Base-by-base conservation (phyloP, 2,888 invertebrate species). In the Cloeon dipterum region DNA sequence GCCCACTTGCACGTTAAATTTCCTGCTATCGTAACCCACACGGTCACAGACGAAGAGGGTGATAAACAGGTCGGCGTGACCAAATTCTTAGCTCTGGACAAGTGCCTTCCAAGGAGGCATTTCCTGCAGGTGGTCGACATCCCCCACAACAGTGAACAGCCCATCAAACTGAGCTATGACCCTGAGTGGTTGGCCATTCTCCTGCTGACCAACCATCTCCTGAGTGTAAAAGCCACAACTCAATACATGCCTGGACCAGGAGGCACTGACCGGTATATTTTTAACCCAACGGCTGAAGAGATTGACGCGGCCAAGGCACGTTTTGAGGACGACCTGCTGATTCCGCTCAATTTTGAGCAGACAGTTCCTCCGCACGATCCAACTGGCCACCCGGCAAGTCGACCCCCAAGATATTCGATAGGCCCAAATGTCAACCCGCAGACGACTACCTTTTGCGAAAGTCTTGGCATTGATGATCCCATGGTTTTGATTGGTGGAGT, bases 1-100 rank as follows among this genome's bases (percentile, higher is more conserved):
- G 98, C 93, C 20, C 98, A 99, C 65, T 62, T 99, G 44, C 98
- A 99, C 58, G 85, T 85, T 47, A 85, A 89, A 59, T 98, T 93
- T 62, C 73, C 82, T 10, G 96, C 94, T 0, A 46, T 86, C 3
- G 71, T 96, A 4, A 66, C 70, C 23, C 89, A 93, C 54, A 57
- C 65, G 19, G 55, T n/a, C n/a, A n/a, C n/a, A 44, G 45, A 40
- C 37, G 43, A 46, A 11, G 44, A 46, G 34, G 44, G 49, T 11
- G 50, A 44, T 26, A 42, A 42, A 20, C 43, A 21, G 55, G 61
- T 50, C 56, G 53, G 54, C 17, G 43, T 51, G 1, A 85, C 93
- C 0, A 85, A 77, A 52, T 96, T 96, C 57, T 58, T 96, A 44
- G 86, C 93, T 1, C 58, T 96, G n/a, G 94, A 96, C 54, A 98